These are phyloP conservation scores for Agrotis clavis DNA, from an alignment of 2,888 invertebrate genomes.

Conservation along the genomic window DNA sequence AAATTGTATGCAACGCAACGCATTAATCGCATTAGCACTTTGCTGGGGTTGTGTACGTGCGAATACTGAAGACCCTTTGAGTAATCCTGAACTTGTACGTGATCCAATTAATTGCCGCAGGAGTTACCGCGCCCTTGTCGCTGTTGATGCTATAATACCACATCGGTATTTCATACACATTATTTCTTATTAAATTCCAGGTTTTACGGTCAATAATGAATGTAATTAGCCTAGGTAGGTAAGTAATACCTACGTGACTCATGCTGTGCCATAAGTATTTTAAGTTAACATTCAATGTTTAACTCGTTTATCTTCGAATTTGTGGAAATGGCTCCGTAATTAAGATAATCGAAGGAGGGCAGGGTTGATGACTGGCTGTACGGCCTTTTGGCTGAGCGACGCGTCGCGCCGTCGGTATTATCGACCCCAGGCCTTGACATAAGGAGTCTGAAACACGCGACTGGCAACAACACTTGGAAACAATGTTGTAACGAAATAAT, in stretches of 20 bases:
- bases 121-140: slow-evolving; percentile 26
- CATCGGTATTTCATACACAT: slow-evolving; percentile 18
- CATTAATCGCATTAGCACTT: slow-evolving; percentile 80
- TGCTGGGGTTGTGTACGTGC: slow-evolving; percentile 73
- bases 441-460: slow-evolving; percentile 75
- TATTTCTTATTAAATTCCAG: slow-evolving; percentile 33
- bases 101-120: slow-evolving; percentile 57
- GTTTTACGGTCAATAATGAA: slow-evolving; percentile 18
- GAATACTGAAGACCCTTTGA: slow-evolving; percentile 64
- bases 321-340: slow-evolving; percentile 72
- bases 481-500: slow-evolving; percentile 54
- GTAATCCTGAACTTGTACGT: slow-evolving; percentile 65
- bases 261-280: slow-evolving; percentile 29
- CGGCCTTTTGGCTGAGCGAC: slow-evolving; percentile 69
- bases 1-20: slow-evolving; percentile 80
- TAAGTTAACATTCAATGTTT: slow-evolving; percentile 47
- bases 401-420: slow-evolving; percentile 65
- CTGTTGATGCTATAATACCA: slow-evolving; percentile 8
- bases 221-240: slow-evolving; percentile 12
- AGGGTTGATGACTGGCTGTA: slow-evolving; percentile 75
- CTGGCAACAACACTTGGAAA: slow-evolving; percentile 63
- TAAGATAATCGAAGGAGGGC: slow-evolving; percentile 80
- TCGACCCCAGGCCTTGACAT: slow-evolving; percentile 75
- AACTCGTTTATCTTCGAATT: slow-evolving; percentile 54
- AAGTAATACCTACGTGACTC: slow-evolving; percentile 42